These are phyloP conservation scores for Pholis gunnellus DNA, from an alignment of 2,113 vertebrate species.

Conservation along the genomic window DNA sequence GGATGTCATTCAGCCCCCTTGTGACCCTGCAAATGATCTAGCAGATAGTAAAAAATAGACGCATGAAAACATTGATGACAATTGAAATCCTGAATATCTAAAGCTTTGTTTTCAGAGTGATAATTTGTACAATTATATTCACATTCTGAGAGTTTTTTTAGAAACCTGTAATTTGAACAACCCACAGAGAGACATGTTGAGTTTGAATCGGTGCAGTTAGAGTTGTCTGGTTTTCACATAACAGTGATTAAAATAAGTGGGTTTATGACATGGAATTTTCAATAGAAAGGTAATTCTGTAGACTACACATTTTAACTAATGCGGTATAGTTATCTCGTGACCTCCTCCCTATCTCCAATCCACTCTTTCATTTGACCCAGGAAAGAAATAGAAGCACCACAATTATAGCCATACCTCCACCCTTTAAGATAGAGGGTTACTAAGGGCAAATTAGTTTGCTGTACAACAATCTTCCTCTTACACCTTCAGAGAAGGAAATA, in stretches of 20 bases:
- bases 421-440: conserved; percentile 18
- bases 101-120: not conserved
- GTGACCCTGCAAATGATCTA: conserved; percentile 18
- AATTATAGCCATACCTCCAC: conserved; percentile 20
- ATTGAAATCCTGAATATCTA: not conserved
- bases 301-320: conserved; percentile 14
- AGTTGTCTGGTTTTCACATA: not conserved
- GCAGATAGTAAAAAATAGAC: not conserved
- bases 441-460: conserved; percentile 5
- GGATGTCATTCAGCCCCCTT: not conserved
- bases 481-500: conserved; percentile 28
- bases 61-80: not conserved
- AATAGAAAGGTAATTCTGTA: conserved; percentile 36
- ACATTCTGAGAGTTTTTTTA: not conserved
- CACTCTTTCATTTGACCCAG: conserved; percentile 21
- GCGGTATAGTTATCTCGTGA: conserved; percentile 6
- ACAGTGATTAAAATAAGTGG: not conserved
- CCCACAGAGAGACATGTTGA: not conserved
- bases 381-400: not conserved
- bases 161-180: not conserved
- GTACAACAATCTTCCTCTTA: conserved; percentile 7
- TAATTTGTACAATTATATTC: not conserved
- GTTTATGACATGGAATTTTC: conserved; percentile 30
- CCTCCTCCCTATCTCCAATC: not conserved
- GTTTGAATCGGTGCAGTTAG: not conserved